Base-by-base conservation (phyloP, 2,888 invertebrate species). In the Anaspis maculata region DNA sequence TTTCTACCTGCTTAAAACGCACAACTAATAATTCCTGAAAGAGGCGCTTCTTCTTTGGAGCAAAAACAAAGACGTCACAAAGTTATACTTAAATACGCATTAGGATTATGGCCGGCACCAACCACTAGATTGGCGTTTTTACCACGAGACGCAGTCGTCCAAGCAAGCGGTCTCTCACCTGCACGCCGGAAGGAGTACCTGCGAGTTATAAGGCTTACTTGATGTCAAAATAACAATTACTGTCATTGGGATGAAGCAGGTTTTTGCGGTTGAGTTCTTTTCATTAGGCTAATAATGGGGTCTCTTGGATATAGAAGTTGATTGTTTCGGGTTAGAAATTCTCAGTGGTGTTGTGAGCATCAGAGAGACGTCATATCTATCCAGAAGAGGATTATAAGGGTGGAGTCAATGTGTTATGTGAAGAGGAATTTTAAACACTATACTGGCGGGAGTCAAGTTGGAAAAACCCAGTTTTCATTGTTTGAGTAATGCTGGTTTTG, bases 211-310 rank as follows among this genome's bases (percentile, higher is more conserved):
- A 24, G 13, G 50, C 42, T 27, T 48, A 39, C 44, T 47, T 50
- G 34, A 34, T 43, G 49, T 45, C 45, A 44, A 52, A 54, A 49
- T 48, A 49, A 51, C 54, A 53, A 59, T 61, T 54, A 57, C 59
- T 58, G 59, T 59, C 56, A 58, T 57, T 59, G 40, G 37, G 41
- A 44, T 39, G 39, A 45, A 50, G 44, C 42, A 47, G 41, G 48
- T 52, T 52, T 52, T 45, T 54, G 53, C 55, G 56, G 49, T 50
- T 34, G 50, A 49, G 52, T 51, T 53, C 57, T 59, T 60, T 59
- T 60, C 56, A 60, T 61, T 61, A 56, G 41, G 32, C 33, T 60
- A 60, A 61, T 61, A 51, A 60, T 38, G 23, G 40, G 36, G 32
- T 30, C 27, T 25, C 28, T n/a, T n/a, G n/a, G n/a, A n/a, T n/a